Percentiles rank a stretch among this genome's conserved stretches.
Conservation (phyloP, 2,113 vertebrate genomes). For the Emydocephalus ijimae region DNA sequence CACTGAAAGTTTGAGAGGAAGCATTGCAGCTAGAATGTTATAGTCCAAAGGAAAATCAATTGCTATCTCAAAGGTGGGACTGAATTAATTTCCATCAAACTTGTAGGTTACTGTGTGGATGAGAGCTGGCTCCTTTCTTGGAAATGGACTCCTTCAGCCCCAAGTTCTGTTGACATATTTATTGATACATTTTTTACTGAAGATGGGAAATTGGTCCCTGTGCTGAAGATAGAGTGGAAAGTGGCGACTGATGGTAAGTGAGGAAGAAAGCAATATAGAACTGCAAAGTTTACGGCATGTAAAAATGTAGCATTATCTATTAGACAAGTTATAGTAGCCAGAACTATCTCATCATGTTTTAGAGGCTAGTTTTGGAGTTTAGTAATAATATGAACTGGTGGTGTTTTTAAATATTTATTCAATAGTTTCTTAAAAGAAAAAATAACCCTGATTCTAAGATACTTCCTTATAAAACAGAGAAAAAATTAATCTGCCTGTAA, state of each 20-base stretch:
- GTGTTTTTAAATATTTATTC: background rate
- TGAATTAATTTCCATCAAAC: slow-evolving; percentile 23
- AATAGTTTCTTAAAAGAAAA: background rate
- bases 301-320: background rate
- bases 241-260: slow-evolving; percentile 71
- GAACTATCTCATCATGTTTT: background rate
- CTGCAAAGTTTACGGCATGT: background rate
- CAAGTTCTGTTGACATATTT: slow-evolving; percentile 57
- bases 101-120: slow-evolving; percentile 71
- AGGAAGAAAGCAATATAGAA: background rate
- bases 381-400: background rate
- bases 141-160: slow-evolving; percentile 70
- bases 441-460: background rate
- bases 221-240: slow-evolving; percentile 66
- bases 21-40: background rate
- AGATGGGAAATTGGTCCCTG: slow-evolving; percentile 57
- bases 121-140: slow-evolving; percentile 59
- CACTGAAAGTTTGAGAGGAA: background rate
- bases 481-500: background rate
- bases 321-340: background rate
- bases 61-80: background rate
- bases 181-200: slow-evolving; percentile 31
- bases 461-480: background rate
- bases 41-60: background rate
- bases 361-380: background rate